Conservation (phyloP, 2,888 invertebrate species). For the Spodoptera exigua region DNA sequence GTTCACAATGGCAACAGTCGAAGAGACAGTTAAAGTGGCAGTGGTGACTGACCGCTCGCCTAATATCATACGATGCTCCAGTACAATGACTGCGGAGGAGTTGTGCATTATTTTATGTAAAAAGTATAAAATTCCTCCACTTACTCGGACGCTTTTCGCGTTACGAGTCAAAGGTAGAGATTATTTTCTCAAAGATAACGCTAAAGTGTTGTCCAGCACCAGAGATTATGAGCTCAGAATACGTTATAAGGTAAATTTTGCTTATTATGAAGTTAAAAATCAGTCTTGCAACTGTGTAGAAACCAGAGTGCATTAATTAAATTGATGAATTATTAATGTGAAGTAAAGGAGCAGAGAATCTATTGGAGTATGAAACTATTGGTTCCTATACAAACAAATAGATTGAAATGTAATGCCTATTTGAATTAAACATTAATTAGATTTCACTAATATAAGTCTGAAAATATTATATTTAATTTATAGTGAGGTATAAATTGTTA, state of each 20-base stretch:
- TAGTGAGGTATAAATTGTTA: too few species aligned
- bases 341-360: slow-evolving; percentile 2
- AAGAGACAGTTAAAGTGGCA: slow-evolving; percentile 82
- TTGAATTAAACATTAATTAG: too few species aligned
- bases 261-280: neutral
- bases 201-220: slow-evolving; percentile 80
- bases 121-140: slow-evolving; percentile 92
- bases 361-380: slow-evolving; percentile 4
- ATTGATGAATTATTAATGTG: slow-evolving; percentile 35
- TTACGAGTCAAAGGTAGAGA: slow-evolving; percentile 91
- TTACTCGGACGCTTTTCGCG: slow-evolving; percentile 94
- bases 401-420: too few species aligned
- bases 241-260: slow-evolving; percentile 91
- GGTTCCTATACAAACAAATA: too few species aligned
- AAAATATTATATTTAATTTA: too few species aligned
- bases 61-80: slow-evolving; percentile 81
- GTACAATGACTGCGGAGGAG: slow-evolving; percentile 90
- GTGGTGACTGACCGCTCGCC: slow-evolving; percentile 80
- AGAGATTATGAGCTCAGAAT: slow-evolving; percentile 93
- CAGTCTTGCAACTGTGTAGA: slow-evolving; percentile 6
- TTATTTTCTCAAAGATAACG: slow-evolving; percentile 92
- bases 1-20: slow-evolving; percentile 83
- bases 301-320: slow-evolving; percentile 1
- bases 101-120: slow-evolving; percentile 92
- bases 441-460: too few species aligned